Evolutionary conservation across 1,140 invertebrate species (phyloP).

Genomic region (Andricus grossulariae): DNA sequence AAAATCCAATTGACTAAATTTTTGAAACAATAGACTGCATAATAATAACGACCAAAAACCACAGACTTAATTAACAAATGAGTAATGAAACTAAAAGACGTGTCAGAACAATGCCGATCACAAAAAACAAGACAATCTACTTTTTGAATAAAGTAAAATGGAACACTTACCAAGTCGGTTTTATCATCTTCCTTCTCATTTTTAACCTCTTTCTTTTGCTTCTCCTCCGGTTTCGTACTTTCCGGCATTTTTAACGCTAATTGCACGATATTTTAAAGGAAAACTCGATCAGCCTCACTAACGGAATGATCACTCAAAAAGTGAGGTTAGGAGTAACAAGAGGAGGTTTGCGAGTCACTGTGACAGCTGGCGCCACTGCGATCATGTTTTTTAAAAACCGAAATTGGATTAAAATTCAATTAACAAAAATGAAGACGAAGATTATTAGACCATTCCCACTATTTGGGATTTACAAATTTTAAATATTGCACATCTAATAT

Average conservation of each 20-base stretch:
- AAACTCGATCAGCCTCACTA: slow-evolving; percentile 23
- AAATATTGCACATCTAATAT: too few relatives aligned
- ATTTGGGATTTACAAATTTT: too few relatives aligned
- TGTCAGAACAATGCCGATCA: slow-evolving; percentile 31
- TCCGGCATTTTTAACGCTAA: slow-evolving; percentile 69
- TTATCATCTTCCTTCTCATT: slow-evolving; percentile 72
- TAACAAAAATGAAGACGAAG: too few relatives aligned
- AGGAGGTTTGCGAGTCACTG: slow-evolving; percentile 51
- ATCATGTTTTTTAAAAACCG: background rate
- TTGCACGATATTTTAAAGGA: slow-evolving; percentile 31
- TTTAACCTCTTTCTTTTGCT: slow-evolving; percentile 65
- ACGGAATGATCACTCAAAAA: slow-evolving; percentile 45
- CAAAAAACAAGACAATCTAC: slow-evolving; percentile 17
- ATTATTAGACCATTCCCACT: too few relatives aligned
- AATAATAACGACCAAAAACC: too few relatives aligned
- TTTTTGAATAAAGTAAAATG: slow-evolving; percentile 11
- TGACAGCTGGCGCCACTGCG: slow-evolving; percentile 31
- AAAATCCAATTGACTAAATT: background rate
- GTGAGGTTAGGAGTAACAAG: slow-evolving; percentile 46
- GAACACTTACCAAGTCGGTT: slow-evolving; percentile 67
- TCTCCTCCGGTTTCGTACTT: slow-evolving; percentile 65
- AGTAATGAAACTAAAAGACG: background rate
- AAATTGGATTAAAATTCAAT: too few relatives aligned
- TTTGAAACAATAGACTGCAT: too few relatives aligned
- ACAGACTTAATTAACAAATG: background rate